Evolutionary conservation across 2,797 vertebrate species (phyloP).

Genomic region (Orientallactaga sibirica): DNA sequence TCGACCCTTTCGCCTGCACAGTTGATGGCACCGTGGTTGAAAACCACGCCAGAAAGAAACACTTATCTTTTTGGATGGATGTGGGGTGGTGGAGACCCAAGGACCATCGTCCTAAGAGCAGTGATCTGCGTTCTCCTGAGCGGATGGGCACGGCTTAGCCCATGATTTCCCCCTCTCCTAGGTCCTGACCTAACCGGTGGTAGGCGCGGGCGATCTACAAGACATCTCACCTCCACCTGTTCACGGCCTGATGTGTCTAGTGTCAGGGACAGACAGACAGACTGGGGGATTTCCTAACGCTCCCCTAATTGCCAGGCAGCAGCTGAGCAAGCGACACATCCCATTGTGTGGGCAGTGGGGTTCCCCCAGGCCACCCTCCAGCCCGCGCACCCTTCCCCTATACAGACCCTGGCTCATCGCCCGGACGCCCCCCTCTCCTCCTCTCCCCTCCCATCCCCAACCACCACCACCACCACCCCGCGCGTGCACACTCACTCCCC

Average conservation of each 20-base stretch:
- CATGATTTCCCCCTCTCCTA: background rate
- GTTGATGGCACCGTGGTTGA: background rate
- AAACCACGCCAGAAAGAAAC: constrained; percentile 8
- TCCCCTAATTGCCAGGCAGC: background rate
- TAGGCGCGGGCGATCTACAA: background rate
- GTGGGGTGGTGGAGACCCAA: background rate
- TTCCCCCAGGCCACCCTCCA: too few species aligned
- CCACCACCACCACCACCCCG: too few species aligned
- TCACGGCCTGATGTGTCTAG: background rate
- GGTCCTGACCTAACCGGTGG: background rate
- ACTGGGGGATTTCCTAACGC: background rate
- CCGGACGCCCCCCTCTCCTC: too few species aligned
- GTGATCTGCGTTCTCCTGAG: background rate
- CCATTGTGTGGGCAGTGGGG: background rate
- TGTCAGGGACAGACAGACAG: background rate
- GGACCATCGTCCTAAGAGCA: background rate
- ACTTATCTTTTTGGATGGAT: background rate
- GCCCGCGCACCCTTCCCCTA: too few species aligned
- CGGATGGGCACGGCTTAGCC: background rate
- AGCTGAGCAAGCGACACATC: background rate
- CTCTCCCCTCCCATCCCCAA: too few species aligned
- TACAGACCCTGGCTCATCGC: too few species aligned
- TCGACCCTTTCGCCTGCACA: background rate
- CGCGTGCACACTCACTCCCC: too few species aligned
- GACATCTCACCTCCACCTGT: background rate